Conservation (phyloP, 2,113 vertebrate species). For the Amblyornis subalaris region DNA sequence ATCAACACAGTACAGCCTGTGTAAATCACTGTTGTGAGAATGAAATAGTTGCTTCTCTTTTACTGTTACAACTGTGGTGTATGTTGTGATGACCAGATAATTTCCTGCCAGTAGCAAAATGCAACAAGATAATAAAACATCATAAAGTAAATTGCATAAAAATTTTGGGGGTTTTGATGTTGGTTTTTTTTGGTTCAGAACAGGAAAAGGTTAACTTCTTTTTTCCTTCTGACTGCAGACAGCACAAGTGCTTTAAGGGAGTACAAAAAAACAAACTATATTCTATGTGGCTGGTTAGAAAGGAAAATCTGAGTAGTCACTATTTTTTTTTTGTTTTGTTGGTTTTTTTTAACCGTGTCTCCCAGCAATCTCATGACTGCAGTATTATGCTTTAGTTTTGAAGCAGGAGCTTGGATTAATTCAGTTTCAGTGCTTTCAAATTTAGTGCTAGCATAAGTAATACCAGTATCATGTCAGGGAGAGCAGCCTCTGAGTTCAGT, state of each 20-base stretch:
- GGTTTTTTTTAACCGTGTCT: not conserved
- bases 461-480: not conserved
- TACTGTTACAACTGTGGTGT: no score
- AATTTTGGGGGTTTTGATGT: not conserved
- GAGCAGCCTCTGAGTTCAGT: not conserved
- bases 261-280: not conserved
- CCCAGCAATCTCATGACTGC: not conserved
- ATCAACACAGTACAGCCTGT: not conserved
- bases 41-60: not conserved
- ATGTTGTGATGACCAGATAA: not conserved
- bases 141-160: not conserved
- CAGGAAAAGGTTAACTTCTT: not conserved
- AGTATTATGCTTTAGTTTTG: not conserved
- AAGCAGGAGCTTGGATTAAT: not conserved
- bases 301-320: constrained; percentile 10
- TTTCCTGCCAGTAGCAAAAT: not conserved
- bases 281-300: not conserved
- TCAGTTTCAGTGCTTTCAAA: not conserved
- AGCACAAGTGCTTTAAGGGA: not conserved
- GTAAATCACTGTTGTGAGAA: not conserved
- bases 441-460: not conserved
- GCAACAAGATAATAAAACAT: not conserved
- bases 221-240: not conserved
- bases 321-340: not conserved
- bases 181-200: not conserved